Evolutionary conservation across 2,888 invertebrate species (phyloP), one percentile per base, ranked within the genome.

Genomic region (Ichneumoninae sp.): DNA sequence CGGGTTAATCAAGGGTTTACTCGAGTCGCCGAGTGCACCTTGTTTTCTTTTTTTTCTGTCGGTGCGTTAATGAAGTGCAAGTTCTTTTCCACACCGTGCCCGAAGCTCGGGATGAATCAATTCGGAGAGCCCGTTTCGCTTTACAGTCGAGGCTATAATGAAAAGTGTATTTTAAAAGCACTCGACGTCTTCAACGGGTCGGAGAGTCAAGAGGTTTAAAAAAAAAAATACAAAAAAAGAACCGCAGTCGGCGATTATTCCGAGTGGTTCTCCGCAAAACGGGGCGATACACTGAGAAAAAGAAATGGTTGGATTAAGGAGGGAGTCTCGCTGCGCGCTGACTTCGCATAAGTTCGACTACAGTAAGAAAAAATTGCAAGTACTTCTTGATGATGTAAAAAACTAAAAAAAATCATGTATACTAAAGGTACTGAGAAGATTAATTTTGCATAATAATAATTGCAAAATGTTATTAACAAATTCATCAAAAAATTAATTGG

Each of bases 151-250:
- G 26, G 10, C 54, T 68, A 44, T 26, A 68, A 54, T 54, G 66
- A 54, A 44, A 66, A 54, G 22, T 66, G 22, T 40, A 76, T 54
- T 76, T 54, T 54, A 10, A 68, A 19, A 54, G 68, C 40, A 16
- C 40, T 57, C 54, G 2, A 26, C 50, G 26, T 16, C n/a, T 40
- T 36, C 65, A 69, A 26, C 44, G 33, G 16, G 13, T 44, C 40
- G 44, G 22, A 40, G 16, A 30, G 13, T 60, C 52, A n/a, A 66
- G 36, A 8, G 66, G 36, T 10, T 10, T 2, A 40, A 40, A 40
- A 40, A 13, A 19, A 13, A 66, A 68, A 54, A 54, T 40, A 54
- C 3, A 52, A 33, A 69, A 57, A 30, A 7, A 57, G 47, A 52
- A 75, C 47, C 3, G 0, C 30, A 52, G 16, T 7, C 19, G 22